Evolutionary conservation across 2,888 invertebrate species (phyloP), one percentile per base, ranked within the genome.

Genomic region (Dryocosmus kuriphilus): DNA sequence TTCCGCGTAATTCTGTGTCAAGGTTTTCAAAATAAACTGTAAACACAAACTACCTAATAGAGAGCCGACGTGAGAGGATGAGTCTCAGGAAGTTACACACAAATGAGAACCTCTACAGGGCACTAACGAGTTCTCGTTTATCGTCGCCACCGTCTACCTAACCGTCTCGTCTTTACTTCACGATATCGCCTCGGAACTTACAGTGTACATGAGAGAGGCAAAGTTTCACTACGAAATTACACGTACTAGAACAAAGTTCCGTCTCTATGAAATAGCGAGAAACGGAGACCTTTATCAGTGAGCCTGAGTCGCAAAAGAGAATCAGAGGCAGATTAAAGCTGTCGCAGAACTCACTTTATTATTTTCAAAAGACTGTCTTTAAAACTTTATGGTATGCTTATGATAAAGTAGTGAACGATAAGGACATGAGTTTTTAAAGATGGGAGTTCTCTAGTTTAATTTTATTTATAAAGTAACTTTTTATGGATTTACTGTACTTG

Each of bases 61-160:
- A 71, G 51, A 71, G 46, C 30, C 19, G 71, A 71, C 30, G 51
- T 30, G 51, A 51, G 51, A 51, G 46, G 71, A 51, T 71, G 30
- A 30, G 30, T 22, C 51, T 51, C 51, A 19, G 51, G 32, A 51
- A 71, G 71, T 71, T 71, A 71, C 71, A 71, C 71, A 71, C 51
- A 71, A 71, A 71, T 71, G 71, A 84, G 82, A 77, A 74, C 76
- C 65, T 46, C 75, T 67, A 79, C 80, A 80, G 81, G 81, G 80
- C 80, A 84, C 84, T 85, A 85, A 85, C 85, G 85, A 85, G 85
- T 82, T 79, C 82, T 81, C 81, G 83, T 85, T 85, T 85, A 85
- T 85, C 85, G 85, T 77, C 82, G 79, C 63, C 82, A 19, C 14
- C 57, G 81, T 38, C 74, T 35, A 61, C 35, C 61, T 62, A 51